These are phyloP conservation scores for Gambusia yucatana DNA, from an alignment of 2,797 vertebrate species.

Conservation along the genomic window DNA sequence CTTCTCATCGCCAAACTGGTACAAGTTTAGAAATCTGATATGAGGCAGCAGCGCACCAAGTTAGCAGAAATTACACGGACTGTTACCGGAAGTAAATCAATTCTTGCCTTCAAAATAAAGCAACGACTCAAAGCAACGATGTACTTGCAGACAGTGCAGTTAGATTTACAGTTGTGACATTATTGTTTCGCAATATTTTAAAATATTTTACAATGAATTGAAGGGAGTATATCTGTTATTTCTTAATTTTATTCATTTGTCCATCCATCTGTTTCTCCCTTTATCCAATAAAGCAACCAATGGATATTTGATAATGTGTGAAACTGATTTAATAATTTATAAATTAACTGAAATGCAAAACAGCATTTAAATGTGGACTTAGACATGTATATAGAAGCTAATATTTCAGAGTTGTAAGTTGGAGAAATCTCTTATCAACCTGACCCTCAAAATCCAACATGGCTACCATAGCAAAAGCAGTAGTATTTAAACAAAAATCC, in stretches of 20 bases:
- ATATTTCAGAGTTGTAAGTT: background rate
- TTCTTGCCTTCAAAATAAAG: conserved; percentile 45
- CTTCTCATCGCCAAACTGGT: conserved; percentile 47
- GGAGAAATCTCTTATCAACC: background rate
- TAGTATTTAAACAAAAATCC: too few species aligned
- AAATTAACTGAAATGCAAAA: background rate
- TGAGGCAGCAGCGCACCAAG: conserved; percentile 25
- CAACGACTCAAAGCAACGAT: too few species aligned
- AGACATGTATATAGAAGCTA: background rate
- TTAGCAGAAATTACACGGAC: accelerated
- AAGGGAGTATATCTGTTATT: background rate
- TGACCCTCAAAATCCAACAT: background rate
- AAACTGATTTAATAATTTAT: background rate
- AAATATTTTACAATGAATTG: background rate
- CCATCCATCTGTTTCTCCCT: background rate
- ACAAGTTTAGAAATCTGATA: conserved; percentile 78
- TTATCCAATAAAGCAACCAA: background rate
- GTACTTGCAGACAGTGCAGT: background rate
- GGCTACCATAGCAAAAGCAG: background rate
- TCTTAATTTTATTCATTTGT: background rate
- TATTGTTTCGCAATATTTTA: background rate
- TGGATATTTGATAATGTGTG: background rate
- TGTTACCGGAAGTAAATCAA: accelerated
- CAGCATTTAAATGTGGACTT: background rate
- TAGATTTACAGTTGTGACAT: background rate